These are phyloP conservation scores for Rynchops niger DNA, from an alignment of 2,113 vertebrate genomes.

Conservation along the genomic window DNA sequence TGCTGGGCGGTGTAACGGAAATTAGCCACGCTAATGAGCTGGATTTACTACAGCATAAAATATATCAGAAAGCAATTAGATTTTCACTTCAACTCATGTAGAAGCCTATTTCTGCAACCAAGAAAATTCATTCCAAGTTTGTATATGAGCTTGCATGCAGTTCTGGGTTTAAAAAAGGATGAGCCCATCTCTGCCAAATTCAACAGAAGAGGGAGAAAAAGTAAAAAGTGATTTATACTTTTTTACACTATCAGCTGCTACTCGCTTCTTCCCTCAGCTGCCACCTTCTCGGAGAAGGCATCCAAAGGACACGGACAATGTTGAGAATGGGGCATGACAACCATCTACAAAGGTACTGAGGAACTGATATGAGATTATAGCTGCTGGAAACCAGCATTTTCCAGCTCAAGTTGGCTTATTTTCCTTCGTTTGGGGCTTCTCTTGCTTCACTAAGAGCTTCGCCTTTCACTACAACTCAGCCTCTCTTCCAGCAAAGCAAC, in stretches of 20 bases:
- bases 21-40: constrained; percentile 16
- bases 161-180: not conserved
- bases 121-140: constrained; percentile 20
- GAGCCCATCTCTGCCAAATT: constrained; percentile 6
- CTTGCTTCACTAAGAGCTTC: not conserved
- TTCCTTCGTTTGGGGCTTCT: not conserved
- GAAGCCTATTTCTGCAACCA: constrained; percentile 30
- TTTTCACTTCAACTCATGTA: not conserved
- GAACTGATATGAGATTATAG: not conserved
- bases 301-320: not conserved
- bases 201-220: constrained; percentile 1
- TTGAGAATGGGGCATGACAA: not conserved
- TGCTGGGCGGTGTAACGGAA: not conserved
- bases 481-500: not conserved
- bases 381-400: not conserved
- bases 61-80: constrained; percentile 1
- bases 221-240: not conserved
- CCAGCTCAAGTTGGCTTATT: not conserved
- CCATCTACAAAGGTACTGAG: not conserved
- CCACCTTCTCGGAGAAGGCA: not conserved
- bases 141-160: not conserved
- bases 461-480: not conserved
- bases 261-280: not conserved
- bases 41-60: constrained; percentile 11
- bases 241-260: not conserved